A percentile compares a stretch with the other conserved stretches of the same genome.
phyloP scores from a whole-genome alignment of 2,113 vertebrate species.

The Dicaeum eximium region DNA sequence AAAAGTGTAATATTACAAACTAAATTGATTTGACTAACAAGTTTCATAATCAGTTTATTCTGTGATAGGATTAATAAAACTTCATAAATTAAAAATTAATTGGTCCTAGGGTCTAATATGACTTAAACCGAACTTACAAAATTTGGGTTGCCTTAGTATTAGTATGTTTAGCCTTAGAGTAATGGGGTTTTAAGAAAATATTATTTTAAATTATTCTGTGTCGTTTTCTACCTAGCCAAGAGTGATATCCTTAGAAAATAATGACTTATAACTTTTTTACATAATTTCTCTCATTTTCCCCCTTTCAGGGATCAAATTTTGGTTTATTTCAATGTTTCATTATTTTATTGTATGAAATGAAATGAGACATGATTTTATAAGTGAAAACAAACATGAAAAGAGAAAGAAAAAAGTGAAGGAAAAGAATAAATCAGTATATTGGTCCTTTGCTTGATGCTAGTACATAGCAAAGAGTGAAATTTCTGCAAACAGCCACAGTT shows the following conservation, averaged over 20 bases:
- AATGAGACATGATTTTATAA: background rate
- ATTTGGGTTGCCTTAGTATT: background rate
- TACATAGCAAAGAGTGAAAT: background rate
- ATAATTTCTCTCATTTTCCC: background rate
- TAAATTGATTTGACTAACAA: background rate
- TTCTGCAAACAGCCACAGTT: background rate
- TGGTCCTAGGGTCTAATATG: background rate
- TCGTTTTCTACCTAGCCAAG: background rate
- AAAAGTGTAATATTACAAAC: background rate
- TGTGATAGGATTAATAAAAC: background rate
- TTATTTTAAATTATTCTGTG: background rate
- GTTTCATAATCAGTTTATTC: background rate
- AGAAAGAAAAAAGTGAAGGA: background rate
- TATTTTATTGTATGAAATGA: background rate
- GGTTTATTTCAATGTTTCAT: background rate
- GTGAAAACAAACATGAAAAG: background rate
- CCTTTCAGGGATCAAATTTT: background rate
- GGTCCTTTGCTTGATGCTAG: background rate
- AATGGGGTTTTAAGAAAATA: background rate
- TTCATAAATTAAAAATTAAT: background rate
- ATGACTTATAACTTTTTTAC: background rate
- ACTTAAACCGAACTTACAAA: background rate
- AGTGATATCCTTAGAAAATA: background rate
- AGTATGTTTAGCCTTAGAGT: background rate
- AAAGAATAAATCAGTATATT: background rate